These are phyloP conservation scores for Pantherophis guttatus DNA, from an alignment of 2,113 vertebrate genomes.

Conservation along the genomic window DNA sequence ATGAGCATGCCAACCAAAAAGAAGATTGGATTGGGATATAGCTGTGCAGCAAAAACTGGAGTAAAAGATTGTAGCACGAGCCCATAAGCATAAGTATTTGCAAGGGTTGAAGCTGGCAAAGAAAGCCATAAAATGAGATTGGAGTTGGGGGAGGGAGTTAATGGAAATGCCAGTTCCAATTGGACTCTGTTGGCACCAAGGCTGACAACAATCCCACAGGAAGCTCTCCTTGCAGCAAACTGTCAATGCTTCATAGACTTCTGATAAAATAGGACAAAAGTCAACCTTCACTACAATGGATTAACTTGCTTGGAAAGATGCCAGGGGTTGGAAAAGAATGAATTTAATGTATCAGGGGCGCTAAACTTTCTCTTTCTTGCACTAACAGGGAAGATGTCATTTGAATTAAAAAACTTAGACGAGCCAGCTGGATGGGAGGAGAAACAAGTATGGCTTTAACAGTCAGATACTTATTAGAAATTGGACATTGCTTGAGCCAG, in stretches of 20 bases:
- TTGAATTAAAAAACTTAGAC: not conserved
- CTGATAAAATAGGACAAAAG: slow-evolving; percentile 8
- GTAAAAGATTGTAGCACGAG: not conserved
- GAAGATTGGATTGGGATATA: not conserved
- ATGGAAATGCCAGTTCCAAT: slow-evolving; percentile 18
- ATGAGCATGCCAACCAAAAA: not conserved
- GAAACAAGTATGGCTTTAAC: not conserved
- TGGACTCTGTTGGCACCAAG: not conserved
- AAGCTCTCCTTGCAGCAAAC: not conserved
- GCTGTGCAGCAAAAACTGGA: not conserved
- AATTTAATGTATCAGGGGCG: not conserved
- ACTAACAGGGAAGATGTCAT: slow-evolving; percentile 2
- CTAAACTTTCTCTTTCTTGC: not conserved
- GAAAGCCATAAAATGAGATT: slow-evolving; percentile 2
- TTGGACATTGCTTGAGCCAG: not conserved
- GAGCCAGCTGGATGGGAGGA: not conserved
- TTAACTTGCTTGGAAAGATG: slow-evolving; percentile 8
- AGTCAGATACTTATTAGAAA: not conserved
- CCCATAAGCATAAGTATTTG: not conserved
- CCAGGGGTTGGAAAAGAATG: not conserved
- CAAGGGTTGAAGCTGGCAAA: not conserved
- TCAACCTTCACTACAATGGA: slow-evolving; percentile 1
- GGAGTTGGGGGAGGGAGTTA: not conserved
- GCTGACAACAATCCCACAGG: not conserved
- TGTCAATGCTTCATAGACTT: slow-evolving; percentile 13